Evolutionary conservation across 2,113 vertebrate genomes (phyloP).

Genomic region (Pitta sordida): DNA sequence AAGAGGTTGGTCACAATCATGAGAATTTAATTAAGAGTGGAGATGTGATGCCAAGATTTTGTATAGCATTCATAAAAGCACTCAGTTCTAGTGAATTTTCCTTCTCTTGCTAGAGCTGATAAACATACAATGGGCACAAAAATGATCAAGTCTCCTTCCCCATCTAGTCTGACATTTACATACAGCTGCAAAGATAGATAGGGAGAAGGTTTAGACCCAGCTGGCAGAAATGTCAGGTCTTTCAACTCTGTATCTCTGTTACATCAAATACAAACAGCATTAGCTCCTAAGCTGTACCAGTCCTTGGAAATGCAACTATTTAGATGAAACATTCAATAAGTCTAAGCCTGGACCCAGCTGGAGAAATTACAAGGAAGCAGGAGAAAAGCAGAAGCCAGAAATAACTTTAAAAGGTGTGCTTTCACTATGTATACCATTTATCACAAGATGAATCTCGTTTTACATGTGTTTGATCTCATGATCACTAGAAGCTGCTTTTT

Average conservation of each 20-base stretch:
- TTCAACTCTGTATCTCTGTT: slow-evolving; percentile 28
- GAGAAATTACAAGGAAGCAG: not conserved
- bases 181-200: slow-evolving; percentile 50
- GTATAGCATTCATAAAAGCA: not conserved
- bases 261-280: slow-evolving; percentile 19
- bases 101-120: slow-evolving; percentile 15
- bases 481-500: not conserved
- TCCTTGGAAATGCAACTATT: not conserved
- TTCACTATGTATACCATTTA: not conserved
- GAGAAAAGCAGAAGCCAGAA: not conserved
- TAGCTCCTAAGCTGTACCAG: not conserved
- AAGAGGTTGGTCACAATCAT: not conserved
- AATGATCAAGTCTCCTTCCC: not conserved
- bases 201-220: not conserved
- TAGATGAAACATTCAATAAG: not conserved
- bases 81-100: not conserved
- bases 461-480: not conserved
- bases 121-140: slow-evolving; percentile 19
- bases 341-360: not conserved
- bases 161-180: not conserved
- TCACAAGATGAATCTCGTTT: not conserved
- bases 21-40: not conserved
- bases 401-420: not conserved
- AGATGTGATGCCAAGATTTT: not conserved
- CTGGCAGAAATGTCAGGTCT: slow-evolving; percentile 24